phyloP scores from a whole-genome alignment of 53 echinoderm and acorn worm genomes.

The Temnopleurus reevesii region DNA sequence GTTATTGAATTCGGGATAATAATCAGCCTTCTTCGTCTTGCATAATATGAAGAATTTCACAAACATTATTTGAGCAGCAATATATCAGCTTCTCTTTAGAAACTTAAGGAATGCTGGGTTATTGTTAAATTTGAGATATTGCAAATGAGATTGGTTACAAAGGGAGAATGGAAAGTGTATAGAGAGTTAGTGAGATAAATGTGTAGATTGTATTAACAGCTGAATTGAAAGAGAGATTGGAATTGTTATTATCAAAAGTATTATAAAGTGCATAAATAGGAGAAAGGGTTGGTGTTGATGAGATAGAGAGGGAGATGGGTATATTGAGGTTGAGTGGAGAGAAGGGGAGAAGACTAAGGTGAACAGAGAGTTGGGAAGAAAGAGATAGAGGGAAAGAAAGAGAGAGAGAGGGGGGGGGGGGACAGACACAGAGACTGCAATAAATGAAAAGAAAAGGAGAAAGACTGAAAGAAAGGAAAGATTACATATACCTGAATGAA shows the following conservation, averaged over 20 bases:
- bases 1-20: slow-evolving; percentile 4
- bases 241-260: neutral
- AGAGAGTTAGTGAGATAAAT: neutral
- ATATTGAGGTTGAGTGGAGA: neutral
- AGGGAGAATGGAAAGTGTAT: no score
- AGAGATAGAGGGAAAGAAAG: neutral
- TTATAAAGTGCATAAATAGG: neutral
- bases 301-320: neutral
- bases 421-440: neutral
- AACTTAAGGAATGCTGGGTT: neutral
- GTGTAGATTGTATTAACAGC: neutral
- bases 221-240: neutral
- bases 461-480: no score
- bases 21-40: neutral
- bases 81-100: neutral
- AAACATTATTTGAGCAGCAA: neutral
- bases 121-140: neutral
- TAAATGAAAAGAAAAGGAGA: no score
- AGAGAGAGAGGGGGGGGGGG: neutral
- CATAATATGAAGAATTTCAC: neutral
- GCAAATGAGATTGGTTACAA: neutral
- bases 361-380: neutral
- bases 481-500: no score
- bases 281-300: neutral
- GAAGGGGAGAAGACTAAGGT: no score